phyloP scores from a whole-genome alignment of 2,113 vertebrate genomes.

The Donacobius atricapilla region DNA sequence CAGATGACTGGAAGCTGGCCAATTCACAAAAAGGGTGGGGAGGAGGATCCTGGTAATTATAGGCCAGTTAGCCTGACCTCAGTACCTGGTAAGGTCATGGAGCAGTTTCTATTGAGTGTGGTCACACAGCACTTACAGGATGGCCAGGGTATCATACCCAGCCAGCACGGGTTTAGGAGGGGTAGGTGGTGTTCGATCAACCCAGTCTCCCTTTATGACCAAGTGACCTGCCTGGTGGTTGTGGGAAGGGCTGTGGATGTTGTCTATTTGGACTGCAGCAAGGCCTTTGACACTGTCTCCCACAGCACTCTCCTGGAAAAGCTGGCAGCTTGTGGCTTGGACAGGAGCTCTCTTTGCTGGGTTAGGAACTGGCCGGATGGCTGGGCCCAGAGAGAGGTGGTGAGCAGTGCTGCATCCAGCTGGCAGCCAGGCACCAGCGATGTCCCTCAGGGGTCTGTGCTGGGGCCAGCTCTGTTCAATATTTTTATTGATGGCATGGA shows the following conservation, averaged over 20 bases:
- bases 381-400: too few species aligned
- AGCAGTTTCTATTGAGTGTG: not conserved
- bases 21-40: too few species aligned
- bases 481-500: too few species aligned
- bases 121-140: too few species aligned
- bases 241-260: not conserved
- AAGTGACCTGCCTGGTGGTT: not conserved
- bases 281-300: not conserved
- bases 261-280: not conserved
- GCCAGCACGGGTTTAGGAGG: not conserved
- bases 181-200: not conserved
- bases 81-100: fast-evolving
- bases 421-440: too few species aligned
- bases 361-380: too few species aligned
- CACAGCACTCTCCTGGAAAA: not conserved
- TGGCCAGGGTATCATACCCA: not conserved
- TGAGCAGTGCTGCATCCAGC: too few species aligned
- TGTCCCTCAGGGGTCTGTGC: too few species aligned
- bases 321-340: not conserved
- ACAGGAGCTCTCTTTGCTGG: too few species aligned
- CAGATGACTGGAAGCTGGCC: too few species aligned
- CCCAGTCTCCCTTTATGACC: not conserved
- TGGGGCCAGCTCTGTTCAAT: too few species aligned
- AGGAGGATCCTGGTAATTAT: not conserved
- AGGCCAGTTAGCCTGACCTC: not conserved